These are phyloP conservation scores for Staurois parvus DNA, from an alignment of 2,797 vertebrate species.

Conservation along the genomic window DNA sequence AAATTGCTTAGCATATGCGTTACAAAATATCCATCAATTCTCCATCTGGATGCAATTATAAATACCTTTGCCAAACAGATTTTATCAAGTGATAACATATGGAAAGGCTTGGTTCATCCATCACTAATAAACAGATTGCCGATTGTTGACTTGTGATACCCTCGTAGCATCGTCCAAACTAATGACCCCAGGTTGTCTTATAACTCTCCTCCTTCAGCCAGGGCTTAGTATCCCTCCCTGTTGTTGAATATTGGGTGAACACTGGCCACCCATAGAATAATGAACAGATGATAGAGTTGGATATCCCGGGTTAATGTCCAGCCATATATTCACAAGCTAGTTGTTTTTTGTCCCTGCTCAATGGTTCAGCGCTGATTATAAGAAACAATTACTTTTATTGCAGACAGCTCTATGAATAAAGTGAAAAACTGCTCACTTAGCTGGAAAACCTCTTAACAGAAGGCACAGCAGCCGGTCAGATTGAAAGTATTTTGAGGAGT, in stretches of 20 bases:
- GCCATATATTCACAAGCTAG: slow-evolving; percentile 82
- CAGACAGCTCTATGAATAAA: slow-evolving; percentile 72
- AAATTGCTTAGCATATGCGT: not conserved
- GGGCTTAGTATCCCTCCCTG: slow-evolving; percentile 53
- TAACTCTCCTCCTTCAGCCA: not conserved
- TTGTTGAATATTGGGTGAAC: slow-evolving; percentile 30
- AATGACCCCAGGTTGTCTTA: slow-evolving; percentile 48
- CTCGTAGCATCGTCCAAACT: not conserved
- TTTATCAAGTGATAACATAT: slow-evolving; percentile 15
- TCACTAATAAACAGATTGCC: slow-evolving; percentile 46
- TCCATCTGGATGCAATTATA: slow-evolving; percentile 36
- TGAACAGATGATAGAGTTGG: slow-evolving; percentile 76
- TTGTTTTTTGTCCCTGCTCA: slow-evolving; percentile 74
- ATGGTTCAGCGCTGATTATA: slow-evolving; percentile 68
- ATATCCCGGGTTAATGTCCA: slow-evolving; percentile 79
- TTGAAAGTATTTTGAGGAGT: slow-evolving; percentile 67
- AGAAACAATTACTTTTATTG: slow-evolving; percentile 79
- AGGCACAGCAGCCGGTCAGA: slow-evolving; percentile 77
- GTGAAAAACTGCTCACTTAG: slow-evolving; percentile 80
- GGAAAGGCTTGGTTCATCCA: not conserved
- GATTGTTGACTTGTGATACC: not conserved
- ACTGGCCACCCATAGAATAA: slow-evolving; percentile 56
- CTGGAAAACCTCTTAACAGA: slow-evolving; percentile 80
- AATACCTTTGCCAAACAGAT: slow-evolving; percentile 35
- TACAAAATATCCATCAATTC: not conserved